Percentiles rank a stretch among this genome's conserved stretches.
These are phyloP conservation scores for Brachymystax lenok DNA, from an alignment of 2,797 vertebrate genomes.

Conservation along the genomic window DNA sequence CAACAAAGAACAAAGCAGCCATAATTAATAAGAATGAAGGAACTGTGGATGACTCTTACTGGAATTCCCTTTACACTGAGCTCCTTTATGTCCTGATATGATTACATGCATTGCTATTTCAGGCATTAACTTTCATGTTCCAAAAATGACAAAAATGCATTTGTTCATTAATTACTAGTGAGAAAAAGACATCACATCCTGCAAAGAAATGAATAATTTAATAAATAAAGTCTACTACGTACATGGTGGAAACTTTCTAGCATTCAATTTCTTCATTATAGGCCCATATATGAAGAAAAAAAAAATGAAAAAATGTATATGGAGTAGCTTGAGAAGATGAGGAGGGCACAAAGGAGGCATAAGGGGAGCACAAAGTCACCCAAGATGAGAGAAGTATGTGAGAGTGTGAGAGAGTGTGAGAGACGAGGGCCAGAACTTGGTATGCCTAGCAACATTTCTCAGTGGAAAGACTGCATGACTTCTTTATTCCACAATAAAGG, in stretches of 20 bases:
- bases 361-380: background rate
- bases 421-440: conserved; percentile 7
- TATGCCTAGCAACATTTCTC: conserved; percentile 22
- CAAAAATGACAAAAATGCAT: conserved; percentile 53
- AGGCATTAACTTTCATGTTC: conserved; percentile 53
- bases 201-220: background rate
- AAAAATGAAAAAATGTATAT: background rate
- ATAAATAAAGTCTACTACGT: background rate
- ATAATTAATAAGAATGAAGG: conserved; percentile 46
- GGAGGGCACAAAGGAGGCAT: background rate
- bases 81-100: conserved; percentile 16
- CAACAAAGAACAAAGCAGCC: conserved; percentile 56
- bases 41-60: conserved; percentile 36
- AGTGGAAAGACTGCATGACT: conserved; percentile 16
- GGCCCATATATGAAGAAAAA: background rate
- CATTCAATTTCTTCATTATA: background rate
- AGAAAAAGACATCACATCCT: conserved; percentile 1
- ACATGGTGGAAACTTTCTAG: background rate
- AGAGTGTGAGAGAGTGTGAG: conserved; percentile 16
- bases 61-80: conserved; percentile 38
- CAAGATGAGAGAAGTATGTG: conserved; percentile 1
- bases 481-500: conserved; percentile 20
- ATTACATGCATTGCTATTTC: conserved; percentile 49
- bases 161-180: conserved; percentile 57
- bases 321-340: background rate